These are phyloP conservation scores for Rattus rattus DNA, from an alignment of 2,113 vertebrate species.

Conservation along the genomic window DNA sequence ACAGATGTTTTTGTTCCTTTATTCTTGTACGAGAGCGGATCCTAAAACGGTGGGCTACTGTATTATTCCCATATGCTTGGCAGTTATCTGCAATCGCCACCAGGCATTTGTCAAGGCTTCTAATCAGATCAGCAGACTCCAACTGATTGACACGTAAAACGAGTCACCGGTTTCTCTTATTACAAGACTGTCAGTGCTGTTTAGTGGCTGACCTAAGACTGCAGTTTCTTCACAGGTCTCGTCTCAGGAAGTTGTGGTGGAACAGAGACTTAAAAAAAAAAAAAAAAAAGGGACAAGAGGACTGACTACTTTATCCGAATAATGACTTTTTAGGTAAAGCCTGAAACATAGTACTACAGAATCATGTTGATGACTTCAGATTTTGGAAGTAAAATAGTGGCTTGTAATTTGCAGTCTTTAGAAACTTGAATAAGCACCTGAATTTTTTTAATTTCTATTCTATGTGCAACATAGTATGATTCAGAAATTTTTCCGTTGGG, in stretches of 20 bases:
- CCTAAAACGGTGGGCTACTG: conserved; percentile 97
- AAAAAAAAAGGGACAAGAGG: conserved; percentile 74
- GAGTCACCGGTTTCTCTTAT: conserved; percentile 64
- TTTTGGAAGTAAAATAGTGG: conserved; percentile 85
- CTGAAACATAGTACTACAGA: conserved; percentile 74
- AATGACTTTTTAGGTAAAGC: conserved; percentile 70
- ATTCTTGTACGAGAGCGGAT: conserved; percentile 97
- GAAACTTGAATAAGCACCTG: conserved; percentile 80
- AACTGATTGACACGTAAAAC: conserved; percentile 93
- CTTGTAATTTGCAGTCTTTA: conserved; percentile 81
- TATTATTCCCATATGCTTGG: conserved; percentile 95
- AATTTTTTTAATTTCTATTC: conserved; percentile 77
- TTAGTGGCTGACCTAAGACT: conserved; percentile 79
- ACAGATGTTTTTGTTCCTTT: conserved; percentile 98
- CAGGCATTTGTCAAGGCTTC: conserved; percentile 92
- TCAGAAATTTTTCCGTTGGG: conserved; percentile 80
- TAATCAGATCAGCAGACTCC: conserved; percentile 93
- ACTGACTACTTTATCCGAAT: conserved; percentile 80
- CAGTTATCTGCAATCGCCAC: conserved; percentile 94
- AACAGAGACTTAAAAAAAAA: conserved; percentile 80
- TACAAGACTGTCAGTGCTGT: conserved; percentile 68
- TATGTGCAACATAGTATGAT: conserved; percentile 81
- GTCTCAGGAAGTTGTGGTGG: conserved; percentile 81
- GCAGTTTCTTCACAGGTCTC: conserved; percentile 75
- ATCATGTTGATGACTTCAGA: conserved; percentile 80